Base-by-base conservation (phyloP, 2,888 invertebrate genomes). In the Stomorhina lunata region DNA sequence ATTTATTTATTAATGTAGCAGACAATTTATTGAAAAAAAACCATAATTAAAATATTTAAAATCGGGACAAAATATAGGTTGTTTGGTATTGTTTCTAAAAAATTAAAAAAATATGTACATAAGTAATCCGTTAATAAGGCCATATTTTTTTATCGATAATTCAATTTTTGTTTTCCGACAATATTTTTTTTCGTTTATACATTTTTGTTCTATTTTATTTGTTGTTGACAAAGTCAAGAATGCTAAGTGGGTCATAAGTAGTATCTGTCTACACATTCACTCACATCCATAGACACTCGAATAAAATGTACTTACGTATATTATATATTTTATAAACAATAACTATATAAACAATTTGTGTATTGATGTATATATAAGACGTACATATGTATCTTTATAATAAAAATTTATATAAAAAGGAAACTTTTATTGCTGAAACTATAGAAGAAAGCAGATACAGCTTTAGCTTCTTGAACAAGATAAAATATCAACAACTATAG, bases 241-340 rank as follows among this genome's bases (percentile, higher is more conserved):
- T 81, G 37, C 77, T 77, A 81, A 81, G 77, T 81, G 77, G 81
- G 77, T 68, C 81, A 72, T 81, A 81, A 81, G 81, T 77, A 81
- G 77, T 68, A 81, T 77, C 66, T 77, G 77, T 81, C 77, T 81
- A 59, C 29, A 65, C 20, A 61, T 32, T n/a, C n/a, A 69, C 53
- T 27, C 55, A 79, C 37, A 66, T 22, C 4, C 32, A 40, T 15
- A n/a, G n/a, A n/a, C n/a, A n/a, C n/a, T n/a, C n/a, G n/a, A n/a
- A n/a, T n/a, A n/a, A n/a, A n/a, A n/a, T n/a, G n/a, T n/a, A n/a
- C 32, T 55, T 10, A 20, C 0, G 4, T 57, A 32, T 53, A 25
- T 50, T 22, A 55, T 55, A 29, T 12, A 29, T 6, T 29, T 55
- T 45, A 34, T 53, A 20, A 27, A 45, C 1, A 25, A 66, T 40